These are phyloP conservation scores for Cenopis cana DNA, from an alignment of 2,888 invertebrate species.

Conservation along the genomic window DNA sequence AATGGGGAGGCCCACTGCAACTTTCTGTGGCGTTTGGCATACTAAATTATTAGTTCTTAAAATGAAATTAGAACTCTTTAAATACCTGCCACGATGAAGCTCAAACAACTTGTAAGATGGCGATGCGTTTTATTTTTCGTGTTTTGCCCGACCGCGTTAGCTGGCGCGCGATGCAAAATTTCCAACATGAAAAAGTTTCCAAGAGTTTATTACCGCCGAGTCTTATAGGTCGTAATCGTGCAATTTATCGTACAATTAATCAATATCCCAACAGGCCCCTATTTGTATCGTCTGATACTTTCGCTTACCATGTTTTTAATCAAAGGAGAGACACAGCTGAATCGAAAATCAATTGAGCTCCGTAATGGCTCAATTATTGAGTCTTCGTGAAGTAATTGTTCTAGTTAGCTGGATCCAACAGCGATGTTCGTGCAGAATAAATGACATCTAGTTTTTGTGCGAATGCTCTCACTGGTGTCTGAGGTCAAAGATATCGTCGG, in stretches of 20 bases:
- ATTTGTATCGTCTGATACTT: conserved; percentile 2
- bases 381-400: conserved; percentile 46
- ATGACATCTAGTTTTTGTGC: conserved; percentile 42
- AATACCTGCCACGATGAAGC: conserved; percentile 62
- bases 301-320: conserved; percentile 2
- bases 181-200: conserved; percentile 48
- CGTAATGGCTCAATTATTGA: conserved; percentile 34
- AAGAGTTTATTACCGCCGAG: conserved; percentile 19
- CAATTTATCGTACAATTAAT: conserved; percentile 32
- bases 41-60: conserved; percentile 55
- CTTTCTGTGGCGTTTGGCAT: conserved; percentile 58
- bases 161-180: conserved; percentile 48
- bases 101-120: conserved; percentile 61
- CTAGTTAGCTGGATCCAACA: conserved; percentile 44
- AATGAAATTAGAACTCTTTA: conserved; percentile 73
- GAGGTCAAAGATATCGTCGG: conserved; percentile 46
- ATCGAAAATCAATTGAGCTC: conserved; percentile 44
- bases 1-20: conserved; percentile 43
- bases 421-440: conserved; percentile 37
- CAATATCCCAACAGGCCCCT: conserved; percentile 7
- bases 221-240: conserved; percentile 26
- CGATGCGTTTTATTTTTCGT: conserved; percentile 54
- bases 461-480: conserved; percentile 24
- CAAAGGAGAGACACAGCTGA: neutral
- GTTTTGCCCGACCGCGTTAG: conserved; percentile 48